A percentile compares a stretch with the other conserved stretches of the same genome.
These are phyloP conservation scores for Pogonognathellus flavescens DNA, from an alignment of 1,140 invertebrate genomes.

Conservation along the genomic window DNA sequence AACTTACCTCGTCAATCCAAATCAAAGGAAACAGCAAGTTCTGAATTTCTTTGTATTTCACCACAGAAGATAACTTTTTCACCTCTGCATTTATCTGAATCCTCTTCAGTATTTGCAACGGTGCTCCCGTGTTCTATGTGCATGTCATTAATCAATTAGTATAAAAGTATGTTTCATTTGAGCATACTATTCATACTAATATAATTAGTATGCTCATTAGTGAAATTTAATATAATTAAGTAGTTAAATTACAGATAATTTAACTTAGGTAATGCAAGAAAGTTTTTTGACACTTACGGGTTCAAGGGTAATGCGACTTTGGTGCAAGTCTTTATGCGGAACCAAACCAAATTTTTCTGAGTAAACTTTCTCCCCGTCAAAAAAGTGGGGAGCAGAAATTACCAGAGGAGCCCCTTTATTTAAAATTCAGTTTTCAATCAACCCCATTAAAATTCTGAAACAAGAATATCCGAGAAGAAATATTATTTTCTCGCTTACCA, in stretches of 20 bases:
- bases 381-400: conserved; percentile 54
- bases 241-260: too few species aligned
- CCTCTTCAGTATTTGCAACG: conserved; percentile 71
- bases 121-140: conserved; percentile 72
- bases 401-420: conserved; percentile 46
- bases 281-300: conserved; percentile 16
- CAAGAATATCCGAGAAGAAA: too few species aligned
- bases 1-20: conserved; percentile 74
- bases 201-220: too few species aligned
- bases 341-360: conserved; percentile 9
- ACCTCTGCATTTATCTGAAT: conserved; percentile 74
- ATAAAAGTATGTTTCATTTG: too few species aligned
- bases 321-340: neutral
- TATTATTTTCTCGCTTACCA: neutral
- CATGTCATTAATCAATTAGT: conserved; percentile 61
- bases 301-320: neutral
- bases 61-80: conserved; percentile 68
- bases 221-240: too few species aligned
- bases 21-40: conserved; percentile 73
- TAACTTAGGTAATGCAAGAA: too few species aligned
- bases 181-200: neutral
- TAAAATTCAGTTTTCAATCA: conserved; percentile 3
- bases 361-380: conserved; percentile 44
- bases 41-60: conserved; percentile 70
- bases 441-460: too few species aligned